Conservation (phyloP, 2,888 invertebrate genomes). For the Chloromyia formosa region DNA sequence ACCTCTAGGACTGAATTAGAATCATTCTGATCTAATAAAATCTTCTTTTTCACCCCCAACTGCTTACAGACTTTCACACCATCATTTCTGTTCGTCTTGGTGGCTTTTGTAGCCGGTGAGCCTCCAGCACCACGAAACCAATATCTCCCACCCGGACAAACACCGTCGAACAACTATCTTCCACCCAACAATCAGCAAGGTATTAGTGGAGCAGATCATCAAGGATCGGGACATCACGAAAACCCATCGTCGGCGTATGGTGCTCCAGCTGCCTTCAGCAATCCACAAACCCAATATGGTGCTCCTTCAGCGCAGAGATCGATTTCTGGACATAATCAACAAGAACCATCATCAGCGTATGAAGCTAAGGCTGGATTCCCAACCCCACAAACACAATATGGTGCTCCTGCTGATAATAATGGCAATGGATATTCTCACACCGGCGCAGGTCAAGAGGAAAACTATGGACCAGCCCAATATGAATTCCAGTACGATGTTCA, state of each 20-base stretch:
- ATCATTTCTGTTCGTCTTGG: conserved; percentile 51
- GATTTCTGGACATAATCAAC: neutral
- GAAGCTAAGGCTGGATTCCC: neutral
- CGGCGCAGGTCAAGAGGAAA: conserved; percentile 57
- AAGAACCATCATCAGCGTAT: neutral
- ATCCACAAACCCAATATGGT: conserved; percentile 54
- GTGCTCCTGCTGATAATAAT: conserved; percentile 59
- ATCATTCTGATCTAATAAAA: too few relatives aligned
- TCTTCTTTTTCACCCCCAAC: too few relatives aligned
- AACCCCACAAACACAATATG: conserved; percentile 63
- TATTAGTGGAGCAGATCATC: conserved; percentile 53
- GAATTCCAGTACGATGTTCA: conserved; percentile 75
- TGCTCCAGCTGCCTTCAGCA: conserved; percentile 65
- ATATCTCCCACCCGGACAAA: conserved; percentile 49
- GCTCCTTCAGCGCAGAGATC: conserved; percentile 55
- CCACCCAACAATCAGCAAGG: conserved; percentile 59
- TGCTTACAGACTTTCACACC: conserved; percentile 57
- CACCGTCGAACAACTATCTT: conserved; percentile 58
- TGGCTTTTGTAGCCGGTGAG: conserved; percentile 60
- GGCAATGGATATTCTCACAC: conserved; percentile 60
- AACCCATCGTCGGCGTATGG: conserved; percentile 64
- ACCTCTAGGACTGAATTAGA: too few relatives aligned
- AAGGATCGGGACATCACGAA: conserved; percentile 53
- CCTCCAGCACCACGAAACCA: conserved; percentile 60
- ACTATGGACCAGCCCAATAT: conserved; percentile 74